A percentile compares a stretch with the other conserved stretches of the same genome.
Evolutionary conservation across 2,113 vertebrate species (phyloP).

Genomic region (Australoheros scitulus): DNA sequence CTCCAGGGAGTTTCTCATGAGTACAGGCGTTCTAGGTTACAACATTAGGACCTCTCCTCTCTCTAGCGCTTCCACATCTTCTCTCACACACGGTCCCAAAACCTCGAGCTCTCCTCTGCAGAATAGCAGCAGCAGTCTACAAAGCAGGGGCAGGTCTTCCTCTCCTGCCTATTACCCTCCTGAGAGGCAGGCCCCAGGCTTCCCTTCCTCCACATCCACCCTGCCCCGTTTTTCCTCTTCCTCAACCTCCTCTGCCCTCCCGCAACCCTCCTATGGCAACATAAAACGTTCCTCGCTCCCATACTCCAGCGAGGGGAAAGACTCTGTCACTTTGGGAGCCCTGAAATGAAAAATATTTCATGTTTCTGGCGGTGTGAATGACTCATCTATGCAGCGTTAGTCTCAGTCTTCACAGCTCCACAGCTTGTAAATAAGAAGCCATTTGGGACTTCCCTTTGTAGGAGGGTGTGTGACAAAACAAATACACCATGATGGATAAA

Average conservation of each 20-base stretch:
- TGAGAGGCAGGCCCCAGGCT: slow-evolving; percentile 82
- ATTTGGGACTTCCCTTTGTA: slow-evolving; percentile 43
- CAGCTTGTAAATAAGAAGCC: slow-evolving; percentile 62
- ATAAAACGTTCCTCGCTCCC: slow-evolving; percentile 66
- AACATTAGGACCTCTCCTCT: slow-evolving; percentile 85
- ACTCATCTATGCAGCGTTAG: slow-evolving; percentile 73
- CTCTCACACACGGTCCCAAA: slow-evolving; percentile 86
- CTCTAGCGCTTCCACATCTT: slow-evolving; percentile 84
- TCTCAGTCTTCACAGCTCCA: slow-evolving; percentile 58
- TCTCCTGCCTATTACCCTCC: slow-evolving; percentile 84
- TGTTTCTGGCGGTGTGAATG: slow-evolving; percentile 52
- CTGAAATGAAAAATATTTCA: slow-evolving; percentile 51
- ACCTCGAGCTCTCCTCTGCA: slow-evolving; percentile 90
- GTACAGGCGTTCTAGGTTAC: slow-evolving; percentile 81
- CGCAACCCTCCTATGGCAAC: slow-evolving; percentile 68
- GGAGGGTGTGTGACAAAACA: slow-evolving; percentile 34
- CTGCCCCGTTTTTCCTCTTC: slow-evolving; percentile 86
- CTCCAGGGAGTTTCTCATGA: slow-evolving; percentile 92
- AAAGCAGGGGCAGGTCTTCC: slow-evolving; percentile 74
- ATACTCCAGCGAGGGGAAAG: slow-evolving; percentile 60
- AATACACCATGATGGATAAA: slow-evolving; percentile 27
- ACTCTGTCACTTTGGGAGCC: slow-evolving; percentile 51
- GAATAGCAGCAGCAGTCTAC: slow-evolving; percentile 87
- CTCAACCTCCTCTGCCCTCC: slow-evolving; percentile 80
- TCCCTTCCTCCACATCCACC: slow-evolving; percentile 84